Evolutionary conservation across 92 coral and sea anemone species (phyloP).

Genomic region (Actinernus sp.): DNA sequence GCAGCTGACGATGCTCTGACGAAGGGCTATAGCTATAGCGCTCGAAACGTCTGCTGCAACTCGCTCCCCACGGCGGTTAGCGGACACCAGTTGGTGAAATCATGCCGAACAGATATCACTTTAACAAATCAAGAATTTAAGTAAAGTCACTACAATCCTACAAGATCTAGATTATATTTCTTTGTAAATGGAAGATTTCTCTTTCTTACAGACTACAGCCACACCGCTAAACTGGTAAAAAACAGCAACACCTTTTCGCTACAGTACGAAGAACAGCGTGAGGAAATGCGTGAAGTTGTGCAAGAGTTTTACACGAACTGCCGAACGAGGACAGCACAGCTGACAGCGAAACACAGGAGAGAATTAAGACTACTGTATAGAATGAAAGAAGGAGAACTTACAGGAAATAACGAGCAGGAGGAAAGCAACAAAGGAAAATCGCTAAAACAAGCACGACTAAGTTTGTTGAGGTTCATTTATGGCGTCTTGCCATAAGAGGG

Average conservation of each 20-base stretch:
- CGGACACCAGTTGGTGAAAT: too few species aligned
- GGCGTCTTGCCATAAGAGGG: not conserved
- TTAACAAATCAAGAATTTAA: too few species aligned
- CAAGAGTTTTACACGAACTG: constrained; percentile 72
- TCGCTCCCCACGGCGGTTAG: too few species aligned
- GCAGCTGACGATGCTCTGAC: too few species aligned
- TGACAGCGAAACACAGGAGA: constrained; percentile 67
- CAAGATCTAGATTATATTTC: too few species aligned
- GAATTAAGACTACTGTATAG: constrained; percentile 61
- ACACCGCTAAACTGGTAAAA: not conserved
- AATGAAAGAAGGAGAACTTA: constrained; percentile 38
- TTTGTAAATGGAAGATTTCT: not conserved
- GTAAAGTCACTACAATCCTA: too few species aligned
- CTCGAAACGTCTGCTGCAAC: too few species aligned
- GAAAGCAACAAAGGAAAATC: too few species aligned
- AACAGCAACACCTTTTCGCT: not conserved
- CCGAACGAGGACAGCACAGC: constrained; percentile 23
- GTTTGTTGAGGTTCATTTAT: not conserved
- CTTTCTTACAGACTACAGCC: constrained; percentile 66
- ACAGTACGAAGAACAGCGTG: constrained; percentile 44
- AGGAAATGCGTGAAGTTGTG: constrained; percentile 58
- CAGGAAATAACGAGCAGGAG: not conserved
- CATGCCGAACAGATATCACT: too few species aligned
- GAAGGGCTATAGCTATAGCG: too few species aligned
- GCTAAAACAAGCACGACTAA: not conserved